Evolutionary conservation across 2,797 vertebrate species (phyloP), one percentile per base, ranked within the genome.

Genomic region (Erethizon dorsatum): DNA sequence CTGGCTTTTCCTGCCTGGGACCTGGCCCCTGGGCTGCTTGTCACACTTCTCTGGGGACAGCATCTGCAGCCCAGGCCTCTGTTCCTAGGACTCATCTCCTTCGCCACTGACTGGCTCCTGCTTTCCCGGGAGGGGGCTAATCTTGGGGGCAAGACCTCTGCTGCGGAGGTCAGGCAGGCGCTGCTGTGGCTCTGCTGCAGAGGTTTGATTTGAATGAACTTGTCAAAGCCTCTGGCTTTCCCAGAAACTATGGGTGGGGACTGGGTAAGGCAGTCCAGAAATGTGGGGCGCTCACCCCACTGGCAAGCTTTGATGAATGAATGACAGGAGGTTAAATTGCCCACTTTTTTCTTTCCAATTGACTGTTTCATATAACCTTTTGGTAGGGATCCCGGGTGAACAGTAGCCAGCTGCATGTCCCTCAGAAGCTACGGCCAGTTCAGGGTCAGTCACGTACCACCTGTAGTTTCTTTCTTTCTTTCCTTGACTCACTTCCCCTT

Each of bases 71-170:
- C 31, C 56, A 86, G 59, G n/a, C 5, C 6, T 26, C 47, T 41
- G 1, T 69, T 50, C 47, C 28, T 37, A 28, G 37, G 26, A 22
- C 18, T 31, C 6, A 2, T 65, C 54, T 90, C 45, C 71, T 78
- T 63, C 1, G 3, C 12, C 6, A 2, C 41, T 31, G 18, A n/a
- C n/a, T 31, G 75, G 17, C 14, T 20, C 17, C 0, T 41, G 37
- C 77, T 87, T 57, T 56, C 57, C 82, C 24, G 24, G 78, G 13
- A 1, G 26, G 77, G 47, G 33, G 41, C 20, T 6, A 67, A 41
- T 28, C 69, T 50, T 47, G 41, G 63, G 52, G 83, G 75, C 26
- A 59, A 10, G 2, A 47, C 56, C 4, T 3, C 41, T 47, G 6
- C 3, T 9, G 57, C 59, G 28, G 31, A 75, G 17, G 6, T 45